phyloP scores from a whole-genome alignment of 2,888 invertebrate species.

The Anthrax anthrax region DNA sequence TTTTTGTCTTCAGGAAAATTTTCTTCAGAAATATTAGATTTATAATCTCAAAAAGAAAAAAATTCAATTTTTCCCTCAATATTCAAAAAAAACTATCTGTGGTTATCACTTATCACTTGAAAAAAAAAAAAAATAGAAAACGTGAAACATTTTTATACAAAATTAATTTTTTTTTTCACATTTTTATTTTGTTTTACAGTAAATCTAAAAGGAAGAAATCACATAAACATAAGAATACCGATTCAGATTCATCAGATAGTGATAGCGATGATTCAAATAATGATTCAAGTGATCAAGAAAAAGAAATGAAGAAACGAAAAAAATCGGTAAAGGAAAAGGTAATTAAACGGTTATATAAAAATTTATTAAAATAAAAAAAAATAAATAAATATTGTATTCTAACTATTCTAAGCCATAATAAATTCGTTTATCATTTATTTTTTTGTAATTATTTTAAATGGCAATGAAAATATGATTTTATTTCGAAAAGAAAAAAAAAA shows the following conservation, averaged over 20 bases:
- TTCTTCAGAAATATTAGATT: no score
- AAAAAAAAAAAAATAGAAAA: no score
- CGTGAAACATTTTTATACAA: no score
- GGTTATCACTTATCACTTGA: no score
- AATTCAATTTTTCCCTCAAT: background rate
- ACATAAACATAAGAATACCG: slow-evolving; percentile 39
- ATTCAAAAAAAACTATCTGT: no score
- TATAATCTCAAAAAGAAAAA: background rate
- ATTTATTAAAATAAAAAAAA: background rate
- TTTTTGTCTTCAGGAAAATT: background rate
- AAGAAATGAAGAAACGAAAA: slow-evolving; percentile 29
- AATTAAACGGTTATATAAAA: slow-evolving; percentile 12
- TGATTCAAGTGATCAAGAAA: slow-evolving; percentile 28
- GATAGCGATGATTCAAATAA: slow-evolving; percentile 27
- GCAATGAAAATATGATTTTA: no score
- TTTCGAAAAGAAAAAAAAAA: no score
- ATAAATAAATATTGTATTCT: background rate
- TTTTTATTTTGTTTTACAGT: slow-evolving; percentile 16
- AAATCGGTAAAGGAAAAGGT: slow-evolving; percentile 33
- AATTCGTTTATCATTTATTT: no score
- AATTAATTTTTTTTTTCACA: no score
- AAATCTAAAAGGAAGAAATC: slow-evolving; percentile 42
- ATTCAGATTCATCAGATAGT: slow-evolving; percentile 34
- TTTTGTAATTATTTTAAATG: no score
- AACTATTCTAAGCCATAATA: no score